These are phyloP conservation scores for Verasper variegatus DNA, from an alignment of 2,113 vertebrate genomes.

Conservation along the genomic window DNA sequence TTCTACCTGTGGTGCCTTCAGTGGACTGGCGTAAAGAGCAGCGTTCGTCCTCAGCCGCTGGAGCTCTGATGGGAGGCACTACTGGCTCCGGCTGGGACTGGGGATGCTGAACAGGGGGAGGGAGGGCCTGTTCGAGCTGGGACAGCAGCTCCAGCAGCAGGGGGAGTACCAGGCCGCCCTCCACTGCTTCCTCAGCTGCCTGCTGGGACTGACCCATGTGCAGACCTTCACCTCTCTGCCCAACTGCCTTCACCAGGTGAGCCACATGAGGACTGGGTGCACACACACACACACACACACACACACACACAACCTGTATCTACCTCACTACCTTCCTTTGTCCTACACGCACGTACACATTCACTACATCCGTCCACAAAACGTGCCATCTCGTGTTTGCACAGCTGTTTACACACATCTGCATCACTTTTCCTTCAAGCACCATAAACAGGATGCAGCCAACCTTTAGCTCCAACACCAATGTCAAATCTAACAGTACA, in stretches of 20 bases:
- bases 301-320: neutral
- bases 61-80: slow-evolving; percentile 79
- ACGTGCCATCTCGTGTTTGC: slow-evolving; percentile 15
- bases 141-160: slow-evolving; percentile 86
- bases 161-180: slow-evolving; percentile 84
- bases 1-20: slow-evolving; percentile 57
- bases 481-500: slow-evolving; percentile 63
- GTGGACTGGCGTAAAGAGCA: slow-evolving; percentile 48
- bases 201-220: slow-evolving; percentile 84
- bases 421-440: slow-evolving; percentile 6
- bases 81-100: slow-evolving; percentile 72
- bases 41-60: slow-evolving; percentile 50
- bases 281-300: slow-evolving; percentile 20
- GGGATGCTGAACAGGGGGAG: slow-evolving; percentile 84
- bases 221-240: slow-evolving; percentile 85
- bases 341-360: neutral
- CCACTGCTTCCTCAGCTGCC: slow-evolving; percentile 86
- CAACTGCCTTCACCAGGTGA: slow-evolving; percentile 87
- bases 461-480: slow-evolving; percentile 53
- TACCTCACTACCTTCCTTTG: neutral
- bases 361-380: slow-evolving; percentile 5
- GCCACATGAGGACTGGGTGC: slow-evolving; percentile 37
- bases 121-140: slow-evolving; percentile 86
- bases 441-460: slow-evolving; percentile 32
- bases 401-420: slow-evolving; percentile 14